These are phyloP conservation scores for Epistrophella euchroma DNA, from an alignment of 2,888 invertebrate genomes.

Conservation along the genomic window DNA sequence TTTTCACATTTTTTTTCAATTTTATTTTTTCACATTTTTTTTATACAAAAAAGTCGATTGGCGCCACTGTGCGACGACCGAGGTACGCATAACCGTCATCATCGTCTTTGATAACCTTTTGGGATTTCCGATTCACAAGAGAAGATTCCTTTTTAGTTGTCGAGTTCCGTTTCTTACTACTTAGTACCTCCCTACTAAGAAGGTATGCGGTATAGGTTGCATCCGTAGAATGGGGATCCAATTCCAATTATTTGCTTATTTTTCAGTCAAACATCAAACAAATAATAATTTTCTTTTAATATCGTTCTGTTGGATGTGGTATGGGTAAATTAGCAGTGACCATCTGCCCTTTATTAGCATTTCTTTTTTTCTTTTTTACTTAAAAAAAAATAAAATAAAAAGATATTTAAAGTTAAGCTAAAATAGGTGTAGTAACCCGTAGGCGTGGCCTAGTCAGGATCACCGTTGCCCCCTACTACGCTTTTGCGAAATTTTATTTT, in stretches of 20 bases:
- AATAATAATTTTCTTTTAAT: slow-evolving; percentile 67
- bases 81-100: too few relatives aligned
- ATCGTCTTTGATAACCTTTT: slow-evolving; percentile 53
- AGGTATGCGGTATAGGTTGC: slow-evolving; percentile 60
- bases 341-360: not conserved
- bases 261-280: slow-evolving; percentile 75
- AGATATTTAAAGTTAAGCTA: too few relatives aligned
- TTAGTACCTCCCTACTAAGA: not conserved
- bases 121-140: slow-evolving; percentile 61
- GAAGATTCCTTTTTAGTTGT: slow-evolving; percentile 51
- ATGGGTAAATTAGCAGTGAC: not conserved
- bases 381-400: too few relatives aligned
- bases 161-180: not conserved
- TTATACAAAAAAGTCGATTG: too few relatives aligned
- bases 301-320: slow-evolving; percentile 35
- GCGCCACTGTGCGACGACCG: too few relatives aligned
- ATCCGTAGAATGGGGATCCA: slow-evolving; percentile 68
- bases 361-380: too few relatives aligned
- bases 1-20: too few relatives aligned
- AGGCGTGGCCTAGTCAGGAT: too few relatives aligned
- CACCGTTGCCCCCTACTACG: too few relatives aligned
- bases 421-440: too few relatives aligned
- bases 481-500: too few relatives aligned
- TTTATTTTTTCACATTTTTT: too few relatives aligned
- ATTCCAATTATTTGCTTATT: slow-evolving; percentile 75